Conservation (phyloP, 2,888 invertebrate genomes). For the Callimorpha dominula region DNA sequence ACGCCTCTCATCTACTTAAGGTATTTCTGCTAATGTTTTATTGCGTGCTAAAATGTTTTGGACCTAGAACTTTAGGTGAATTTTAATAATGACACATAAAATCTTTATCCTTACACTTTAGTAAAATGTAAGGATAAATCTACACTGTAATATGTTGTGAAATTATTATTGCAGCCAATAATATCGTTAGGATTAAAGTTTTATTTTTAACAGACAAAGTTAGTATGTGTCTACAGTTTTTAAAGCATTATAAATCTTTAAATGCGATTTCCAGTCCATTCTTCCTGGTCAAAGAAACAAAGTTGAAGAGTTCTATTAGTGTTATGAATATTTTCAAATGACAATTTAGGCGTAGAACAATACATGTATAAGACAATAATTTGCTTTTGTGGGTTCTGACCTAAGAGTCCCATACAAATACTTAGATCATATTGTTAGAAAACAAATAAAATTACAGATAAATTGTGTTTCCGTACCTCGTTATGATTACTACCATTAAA, state of each 20-base stretch:
- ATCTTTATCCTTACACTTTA: no score
- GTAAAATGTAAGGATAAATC: no score
- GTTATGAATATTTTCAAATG: not conserved
- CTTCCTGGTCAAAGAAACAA: no score
- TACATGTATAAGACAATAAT: not conserved
- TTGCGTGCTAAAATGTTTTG: conserved; percentile 33
- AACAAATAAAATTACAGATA: conserved; percentile 6
- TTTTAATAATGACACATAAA: no score
- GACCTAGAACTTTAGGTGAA: not conserved
- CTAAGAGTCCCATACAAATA: not conserved
- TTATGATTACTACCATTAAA: conserved; percentile 17
- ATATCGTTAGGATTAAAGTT: no score
- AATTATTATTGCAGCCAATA: no score
- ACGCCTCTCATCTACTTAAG: conserved; percentile 44
- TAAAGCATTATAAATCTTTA: no score
- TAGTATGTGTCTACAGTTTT: no score
- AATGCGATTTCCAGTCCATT: no score
- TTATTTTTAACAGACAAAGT: no score
- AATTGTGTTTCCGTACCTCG: conserved; percentile 8
- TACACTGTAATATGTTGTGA: no score
- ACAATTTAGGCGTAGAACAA: not conserved
- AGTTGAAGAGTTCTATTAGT: no score
- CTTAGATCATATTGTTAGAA: not conserved
- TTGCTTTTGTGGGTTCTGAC: not conserved
- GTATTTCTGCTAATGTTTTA: conserved; percentile 37